A percentile compares a stretch with the other conserved stretches of the same genome.
These are phyloP conservation scores for Caerostris darwini DNA, from an alignment of 1,140 invertebrate genomes.

Conservation along the genomic window DNA sequence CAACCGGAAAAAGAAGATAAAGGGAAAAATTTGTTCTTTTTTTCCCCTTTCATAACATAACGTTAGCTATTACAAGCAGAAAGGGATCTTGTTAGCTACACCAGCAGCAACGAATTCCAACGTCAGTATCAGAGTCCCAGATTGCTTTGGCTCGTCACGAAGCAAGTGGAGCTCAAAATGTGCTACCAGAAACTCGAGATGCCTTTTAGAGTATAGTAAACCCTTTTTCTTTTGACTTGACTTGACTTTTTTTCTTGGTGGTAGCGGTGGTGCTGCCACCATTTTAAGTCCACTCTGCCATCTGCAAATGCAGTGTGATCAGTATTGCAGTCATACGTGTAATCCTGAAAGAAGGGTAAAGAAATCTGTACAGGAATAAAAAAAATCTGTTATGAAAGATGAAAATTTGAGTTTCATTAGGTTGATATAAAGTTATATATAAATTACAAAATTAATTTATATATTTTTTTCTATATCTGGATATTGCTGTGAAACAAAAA, in stretches of 20 bases:
- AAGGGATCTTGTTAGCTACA: background rate
- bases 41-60: conserved; percentile 43
- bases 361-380: background rate
- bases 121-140: conserved; percentile 16
- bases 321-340: conserved; percentile 49
- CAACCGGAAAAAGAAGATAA: background rate
- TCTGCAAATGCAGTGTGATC: conserved; percentile 50
- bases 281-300: conserved; percentile 41
- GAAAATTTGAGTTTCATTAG: no score
- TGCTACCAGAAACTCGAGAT: background rate
- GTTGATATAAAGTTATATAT: no score
- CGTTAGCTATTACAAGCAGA: conserved; percentile 15
- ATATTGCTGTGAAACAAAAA: no score
- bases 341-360: conserved; percentile 1
- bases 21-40: background rate
- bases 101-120: background rate
- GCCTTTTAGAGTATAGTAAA: conserved; percentile 33
- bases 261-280: background rate
- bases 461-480: no score
- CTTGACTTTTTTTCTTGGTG: background rate
- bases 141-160: conserved; percentile 30
- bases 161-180: conserved; percentile 55
- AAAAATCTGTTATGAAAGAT: no score
- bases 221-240: background rate
- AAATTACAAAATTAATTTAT: no score